Evolutionary conservation across 2,797 vertebrate species (phyloP).

Genomic region (Sebastes iracundus): DNA sequence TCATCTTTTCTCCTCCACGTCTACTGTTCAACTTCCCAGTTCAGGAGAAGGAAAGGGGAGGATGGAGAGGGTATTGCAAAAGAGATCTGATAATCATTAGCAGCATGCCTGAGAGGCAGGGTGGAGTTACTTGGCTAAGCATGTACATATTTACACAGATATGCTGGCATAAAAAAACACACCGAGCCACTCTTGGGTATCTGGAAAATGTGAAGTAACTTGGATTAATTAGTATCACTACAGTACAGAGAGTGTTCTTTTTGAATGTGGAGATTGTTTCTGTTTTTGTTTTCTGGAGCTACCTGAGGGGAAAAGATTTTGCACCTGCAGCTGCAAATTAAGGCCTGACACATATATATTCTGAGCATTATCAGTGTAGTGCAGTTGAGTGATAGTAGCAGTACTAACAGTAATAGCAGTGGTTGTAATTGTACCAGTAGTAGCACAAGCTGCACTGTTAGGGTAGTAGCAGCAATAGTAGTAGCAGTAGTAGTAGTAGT

Average conservation of each 20-base stretch:
- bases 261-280: not conserved
- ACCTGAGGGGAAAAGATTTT: not conserved
- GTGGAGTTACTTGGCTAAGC: conserved; percentile 41
- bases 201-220: not conserved
- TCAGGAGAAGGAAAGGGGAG: not conserved
- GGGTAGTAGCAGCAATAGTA: not conserved
- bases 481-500: not conserved
- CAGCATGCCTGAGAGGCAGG: conserved; percentile 33
- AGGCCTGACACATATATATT: not conserved
- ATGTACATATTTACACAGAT: conserved; percentile 43
- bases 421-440: not conserved
- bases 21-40: not conserved
- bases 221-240: not conserved
- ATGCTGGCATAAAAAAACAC: conserved; percentile 7
- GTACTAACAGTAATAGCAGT: not conserved
- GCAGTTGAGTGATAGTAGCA: not conserved
- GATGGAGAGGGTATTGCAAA: conserved; percentile 15
- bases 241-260: not conserved
- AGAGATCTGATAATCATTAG: conserved; percentile 33
- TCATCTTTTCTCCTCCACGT: not conserved
- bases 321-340: not conserved
- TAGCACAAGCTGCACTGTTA: not conserved
- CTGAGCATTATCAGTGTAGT: not conserved
- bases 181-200: not conserved
- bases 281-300: not conserved